A percentile compares a stretch with the other conserved stretches of the same genome.
These are phyloP conservation scores for Habroteleia sp. DNA, from an alignment of 2,888 invertebrate species.

Conservation along the genomic window DNA sequence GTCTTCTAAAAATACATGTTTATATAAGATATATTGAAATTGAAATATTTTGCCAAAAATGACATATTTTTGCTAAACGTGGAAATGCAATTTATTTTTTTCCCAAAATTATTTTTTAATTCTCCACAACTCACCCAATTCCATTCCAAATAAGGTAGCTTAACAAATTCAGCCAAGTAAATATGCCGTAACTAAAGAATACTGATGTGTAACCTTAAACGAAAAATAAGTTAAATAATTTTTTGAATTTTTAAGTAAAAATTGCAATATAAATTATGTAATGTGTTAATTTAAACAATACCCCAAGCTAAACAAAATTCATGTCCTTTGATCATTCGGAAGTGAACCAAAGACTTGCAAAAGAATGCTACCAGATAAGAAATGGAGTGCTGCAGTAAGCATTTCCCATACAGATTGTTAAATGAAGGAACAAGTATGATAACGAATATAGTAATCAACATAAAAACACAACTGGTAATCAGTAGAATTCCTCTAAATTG, in stretches of 20 bases:
- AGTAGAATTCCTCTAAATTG: too few relatives aligned
- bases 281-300: too few relatives aligned
- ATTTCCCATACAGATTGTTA: constrained; percentile 16
- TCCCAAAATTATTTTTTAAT: not conserved
- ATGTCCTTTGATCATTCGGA: not conserved
- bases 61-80: too few relatives aligned
- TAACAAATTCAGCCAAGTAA: constrained; percentile 22
- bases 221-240: too few relatives aligned
- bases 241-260: too few relatives aligned
- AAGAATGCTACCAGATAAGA: constrained; percentile 19
- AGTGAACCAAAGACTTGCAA: not conserved
- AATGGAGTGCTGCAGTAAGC: constrained; percentile 23
- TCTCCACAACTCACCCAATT: constrained; percentile 15
- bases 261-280: too few relatives aligned
- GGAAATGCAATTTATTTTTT: not conserved
- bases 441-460: constrained; percentile 10
- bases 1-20: not conserved
- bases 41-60: too few relatives aligned
- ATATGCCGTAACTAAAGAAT: constrained; percentile 14
- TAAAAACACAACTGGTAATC: constrained; percentile 14
- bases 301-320: not conserved
- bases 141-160: constrained; percentile 20
- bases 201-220: constrained; percentile 10
- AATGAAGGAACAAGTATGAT: constrained; percentile 21
- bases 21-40: not conserved